Evolutionary conservation across 2,888 invertebrate species (phyloP).

Genomic region (Brachyopa scutellaris): DNA sequence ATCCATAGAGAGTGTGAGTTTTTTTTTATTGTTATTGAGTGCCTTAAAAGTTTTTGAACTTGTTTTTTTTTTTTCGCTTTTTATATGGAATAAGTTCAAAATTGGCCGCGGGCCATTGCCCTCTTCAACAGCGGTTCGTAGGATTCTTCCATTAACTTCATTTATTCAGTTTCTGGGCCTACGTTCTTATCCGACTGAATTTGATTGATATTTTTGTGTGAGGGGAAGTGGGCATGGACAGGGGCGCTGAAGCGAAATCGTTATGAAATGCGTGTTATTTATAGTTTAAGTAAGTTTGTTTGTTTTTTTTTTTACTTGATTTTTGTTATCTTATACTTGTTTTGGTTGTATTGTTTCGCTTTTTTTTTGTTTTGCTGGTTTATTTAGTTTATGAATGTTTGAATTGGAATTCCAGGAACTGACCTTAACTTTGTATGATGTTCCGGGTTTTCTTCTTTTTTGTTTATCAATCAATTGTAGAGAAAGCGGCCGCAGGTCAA

Average conservation of each 20-base stretch:
- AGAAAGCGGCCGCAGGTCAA: slow-evolving; percentile 28
- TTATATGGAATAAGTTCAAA: slow-evolving; percentile 8
- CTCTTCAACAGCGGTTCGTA: slow-evolving; percentile 19
- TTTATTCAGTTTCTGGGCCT: slow-evolving; percentile 15
- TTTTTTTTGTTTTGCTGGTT: too few species aligned
- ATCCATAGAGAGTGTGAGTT: too few species aligned
- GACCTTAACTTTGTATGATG: slow-evolving; percentile 4
- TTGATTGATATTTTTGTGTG: background rate
- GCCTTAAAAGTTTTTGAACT: too few species aligned
- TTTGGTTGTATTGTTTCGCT: too few species aligned
- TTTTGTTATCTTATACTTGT: slow-evolving; percentile 21
- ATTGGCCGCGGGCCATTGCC: slow-evolving; percentile 18
- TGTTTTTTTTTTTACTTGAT: background rate
- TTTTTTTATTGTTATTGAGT: too few species aligned
- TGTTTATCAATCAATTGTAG: slow-evolving; percentile 29
- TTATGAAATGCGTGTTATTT: slow-evolving; percentile 9
- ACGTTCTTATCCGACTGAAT: background rate
- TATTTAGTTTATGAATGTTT: slow-evolving; percentile 32
- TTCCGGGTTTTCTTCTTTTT: slow-evolving; percentile 3
- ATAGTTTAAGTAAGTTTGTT: slow-evolving; percentile 12
- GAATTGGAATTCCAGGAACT: slow-evolving; percentile 16
- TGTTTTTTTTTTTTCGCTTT: too few species aligned
- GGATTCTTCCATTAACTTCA: slow-evolving; percentile 29
- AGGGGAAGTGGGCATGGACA: background rate
- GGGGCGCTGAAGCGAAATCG: background rate